phyloP scores from a whole-genome alignment of 2,888 invertebrate species.

The Physocephala rufipes region DNA sequence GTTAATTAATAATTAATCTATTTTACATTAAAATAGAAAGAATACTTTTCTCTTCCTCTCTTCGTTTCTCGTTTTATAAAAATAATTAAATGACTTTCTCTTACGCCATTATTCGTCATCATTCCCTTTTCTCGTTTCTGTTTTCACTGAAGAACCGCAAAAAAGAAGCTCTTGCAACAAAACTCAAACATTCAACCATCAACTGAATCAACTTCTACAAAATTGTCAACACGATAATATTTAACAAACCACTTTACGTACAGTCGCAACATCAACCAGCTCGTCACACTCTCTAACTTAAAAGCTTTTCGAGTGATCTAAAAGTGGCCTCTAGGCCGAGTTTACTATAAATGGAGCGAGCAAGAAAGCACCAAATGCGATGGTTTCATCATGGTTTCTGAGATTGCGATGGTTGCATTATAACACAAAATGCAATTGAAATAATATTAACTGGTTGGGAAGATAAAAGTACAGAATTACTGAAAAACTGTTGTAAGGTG shows the following conservation, averaged over 20 bases:
- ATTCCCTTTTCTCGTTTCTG: too few relatives aligned
- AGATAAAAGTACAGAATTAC: too few relatives aligned
- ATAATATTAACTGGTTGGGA: not conserved
- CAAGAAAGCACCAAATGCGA: too few relatives aligned
- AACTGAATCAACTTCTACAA: not conserved
- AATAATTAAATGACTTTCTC: too few relatives aligned
- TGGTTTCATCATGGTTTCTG: too few relatives aligned
- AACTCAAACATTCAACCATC: constrained; percentile 12
- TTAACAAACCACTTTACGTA: constrained; percentile 6
- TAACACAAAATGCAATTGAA: not conserved
- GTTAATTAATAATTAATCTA: too few relatives aligned
- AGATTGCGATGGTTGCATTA: not conserved
- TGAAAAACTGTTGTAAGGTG: too few relatives aligned
- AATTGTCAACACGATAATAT: constrained; percentile 13
- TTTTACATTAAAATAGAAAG: too few relatives aligned
- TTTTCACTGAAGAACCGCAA: not conserved
- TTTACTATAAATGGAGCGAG: too few relatives aligned
- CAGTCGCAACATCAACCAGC: constrained; percentile 1
- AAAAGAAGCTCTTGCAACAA: not conserved
- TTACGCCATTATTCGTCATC: too few relatives aligned
- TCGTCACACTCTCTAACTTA: not conserved
- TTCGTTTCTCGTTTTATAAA: too few relatives aligned
- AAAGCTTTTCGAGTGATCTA: constrained; percentile 10
- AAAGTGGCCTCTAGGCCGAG: not conserved
- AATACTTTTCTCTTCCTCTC: too few relatives aligned